These are phyloP conservation scores for Erythrolamprus reginae DNA, from an alignment of 2,113 vertebrate genomes.

Conservation along the genomic window DNA sequence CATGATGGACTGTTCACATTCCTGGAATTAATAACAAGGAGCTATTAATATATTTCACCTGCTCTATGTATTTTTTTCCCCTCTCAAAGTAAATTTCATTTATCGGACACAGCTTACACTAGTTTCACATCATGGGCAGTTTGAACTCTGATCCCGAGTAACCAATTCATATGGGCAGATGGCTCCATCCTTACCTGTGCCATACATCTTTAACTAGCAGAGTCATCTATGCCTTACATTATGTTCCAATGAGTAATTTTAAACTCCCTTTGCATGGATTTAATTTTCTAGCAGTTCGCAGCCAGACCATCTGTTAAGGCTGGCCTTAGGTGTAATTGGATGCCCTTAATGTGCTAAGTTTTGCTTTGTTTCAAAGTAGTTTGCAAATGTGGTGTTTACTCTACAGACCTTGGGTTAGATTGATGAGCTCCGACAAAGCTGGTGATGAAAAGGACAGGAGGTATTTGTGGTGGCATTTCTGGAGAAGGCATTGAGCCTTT, in stretches of 20 bases:
- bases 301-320: slow-evolving; percentile 16
- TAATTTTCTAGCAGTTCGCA: slow-evolving; percentile 28
- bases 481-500: not conserved
- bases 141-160: not conserved
- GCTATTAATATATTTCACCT: not conserved
- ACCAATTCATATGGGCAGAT: slow-evolving; percentile 12
- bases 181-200: not conserved
- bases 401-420: slow-evolving; percentile 32
- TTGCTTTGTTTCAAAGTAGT: slow-evolving; percentile 28
- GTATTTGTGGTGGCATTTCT: slow-evolving; percentile 57
- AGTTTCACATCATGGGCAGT: not conserved
- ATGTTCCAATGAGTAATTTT: not conserved
- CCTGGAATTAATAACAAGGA: not conserved
- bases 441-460: slow-evolving; percentile 50
- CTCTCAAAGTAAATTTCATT: not conserved
- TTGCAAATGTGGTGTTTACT: slow-evolving; percentile 25
- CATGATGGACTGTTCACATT: not conserved
- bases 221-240: slow-evolving; percentile 11
- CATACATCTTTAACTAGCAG: not conserved
- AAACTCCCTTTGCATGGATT: not conserved
- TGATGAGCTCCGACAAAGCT: slow-evolving; percentile 38
- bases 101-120: slow-evolving; percentile 10
- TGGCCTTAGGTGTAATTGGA: slow-evolving; percentile 7
- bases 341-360: slow-evolving; percentile 19
- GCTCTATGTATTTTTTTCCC: not conserved